A percentile compares a stretch with the other conserved stretches of the same genome.
Conservation (phyloP, 1,140 invertebrate species). For the Caenorhabditis brenneri region DNA sequence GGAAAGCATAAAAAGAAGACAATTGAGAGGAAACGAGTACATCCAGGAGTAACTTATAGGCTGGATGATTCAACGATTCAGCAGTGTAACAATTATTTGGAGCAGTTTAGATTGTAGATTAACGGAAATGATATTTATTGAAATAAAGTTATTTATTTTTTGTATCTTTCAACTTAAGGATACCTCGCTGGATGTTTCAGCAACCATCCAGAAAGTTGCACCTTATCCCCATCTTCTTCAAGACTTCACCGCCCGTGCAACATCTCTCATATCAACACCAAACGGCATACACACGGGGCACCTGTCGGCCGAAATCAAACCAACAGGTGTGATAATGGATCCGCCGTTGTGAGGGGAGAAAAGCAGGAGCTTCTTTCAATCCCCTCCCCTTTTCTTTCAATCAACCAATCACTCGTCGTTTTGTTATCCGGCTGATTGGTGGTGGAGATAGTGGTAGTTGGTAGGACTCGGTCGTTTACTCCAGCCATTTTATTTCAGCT, state of each 20-base stretch:
- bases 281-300: neutral
- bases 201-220: neutral
- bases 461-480: neutral
- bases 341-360: neutral
- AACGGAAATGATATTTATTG: neutral
- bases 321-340: conserved; percentile 37
- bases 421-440: neutral
- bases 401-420: conserved; percentile 9
- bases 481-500: neutral
- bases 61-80: neutral
- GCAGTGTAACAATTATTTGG: conserved; percentile 23
- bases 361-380: neutral
- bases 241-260: conserved; percentile 26
- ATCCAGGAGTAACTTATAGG: conserved; percentile 5
- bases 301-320: conserved; percentile 39
- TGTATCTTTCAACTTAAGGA: too few species aligned
- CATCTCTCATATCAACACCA: conserved; percentile 43
- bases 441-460: neutral
- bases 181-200: too few species aligned
- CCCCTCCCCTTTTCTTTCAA: conserved; percentile 15
- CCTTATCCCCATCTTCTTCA: neutral
- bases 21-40: neutral
- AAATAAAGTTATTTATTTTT: conserved; percentile 1
- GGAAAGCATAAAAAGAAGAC: conserved; percentile 32
- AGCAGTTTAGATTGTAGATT: conserved; percentile 28